Base-by-base conservation (phyloP, 2,113 vertebrate species). In the Mola mola region DNA sequence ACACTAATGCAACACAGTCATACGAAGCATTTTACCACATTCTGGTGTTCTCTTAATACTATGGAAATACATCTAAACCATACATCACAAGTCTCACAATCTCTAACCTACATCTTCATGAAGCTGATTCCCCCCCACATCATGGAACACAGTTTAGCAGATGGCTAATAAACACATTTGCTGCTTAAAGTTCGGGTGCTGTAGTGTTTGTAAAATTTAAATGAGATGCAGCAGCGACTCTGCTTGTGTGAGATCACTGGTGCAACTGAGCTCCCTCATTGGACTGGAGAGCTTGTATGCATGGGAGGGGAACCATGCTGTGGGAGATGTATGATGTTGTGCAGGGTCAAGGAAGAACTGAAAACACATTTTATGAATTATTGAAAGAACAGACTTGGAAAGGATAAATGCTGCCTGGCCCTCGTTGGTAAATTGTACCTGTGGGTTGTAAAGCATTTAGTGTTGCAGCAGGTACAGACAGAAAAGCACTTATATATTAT, bases 151-250 rank as follows among this genome's bases (percentile, higher is more conserved):
- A 42, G 46, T 19, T 60, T 51, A 86, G 75, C 89, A 89, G 86
- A 88, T 88, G 87, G 87, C 84, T 85, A 84, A 88, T 89, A 87
- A 87, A 89, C 87, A 87, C 84, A 82, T 88, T 81, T 79, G 67
- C 83, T 57, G 71, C 74, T 82, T 77, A 72, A 82, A 87, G 66
- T 71, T 65, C 51, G 25, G 73, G 53, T 71, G 55, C 71, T 53
- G 66, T 79, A 43, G 66, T 67, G 68, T 83, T 82, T 81, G 86
- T 84, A 72, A 86, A 84, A 88, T 86, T 88, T 68, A 83, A 89
- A 88, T 88, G 86, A 81, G 76, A 81, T 78, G 65, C 74, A 64
- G 71, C 72, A 70, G 68, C 68, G 75, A 78, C 81, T 71, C 64
- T 76, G 63, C 79, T 65, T 66, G 72, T 66, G 78, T 84, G 82